These are phyloP conservation scores for Hypsopygia costalis DNA, from an alignment of 2,888 invertebrate genomes.

Conservation along the genomic window DNA sequence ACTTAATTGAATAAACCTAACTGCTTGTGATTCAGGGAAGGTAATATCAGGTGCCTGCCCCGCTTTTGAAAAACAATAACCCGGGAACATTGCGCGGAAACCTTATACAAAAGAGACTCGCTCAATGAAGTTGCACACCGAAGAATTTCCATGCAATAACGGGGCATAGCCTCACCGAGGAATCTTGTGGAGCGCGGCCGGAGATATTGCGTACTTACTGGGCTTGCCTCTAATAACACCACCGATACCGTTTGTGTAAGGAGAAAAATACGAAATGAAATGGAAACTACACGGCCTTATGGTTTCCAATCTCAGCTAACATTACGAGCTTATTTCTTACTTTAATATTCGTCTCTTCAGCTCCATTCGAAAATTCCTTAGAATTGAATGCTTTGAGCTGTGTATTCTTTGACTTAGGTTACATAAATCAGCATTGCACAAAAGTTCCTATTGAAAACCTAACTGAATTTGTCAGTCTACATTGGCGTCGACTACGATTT, in stretches of 20 bases:
- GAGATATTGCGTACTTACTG: conserved; percentile 77
- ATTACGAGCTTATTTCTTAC: conserved; percentile 40
- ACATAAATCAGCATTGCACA: too few relatives aligned
- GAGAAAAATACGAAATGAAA: conserved; percentile 72
- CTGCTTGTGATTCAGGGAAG: conserved; percentile 60
- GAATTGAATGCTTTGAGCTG: conserved; percentile 2
- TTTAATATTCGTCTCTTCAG: conserved; percentile 36
- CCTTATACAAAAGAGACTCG: conserved; percentile 73
- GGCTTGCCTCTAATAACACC: conserved; percentile 74
- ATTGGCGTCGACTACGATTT: too few relatives aligned
- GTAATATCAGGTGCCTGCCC: conserved; percentile 62
- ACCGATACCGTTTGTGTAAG: conserved; percentile 68
- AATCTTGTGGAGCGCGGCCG: conserved; percentile 57
- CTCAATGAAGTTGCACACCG: conserved; percentile 76
- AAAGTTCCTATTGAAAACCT: too few relatives aligned
- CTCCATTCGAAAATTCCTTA: neutral
- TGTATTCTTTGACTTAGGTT: neutral
- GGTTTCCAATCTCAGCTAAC: conserved; percentile 61
- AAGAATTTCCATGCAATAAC: conserved; percentile 79
- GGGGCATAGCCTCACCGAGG: conserved; percentile 52
- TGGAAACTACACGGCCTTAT: conserved; percentile 64
- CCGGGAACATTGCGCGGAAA: conserved; percentile 64
- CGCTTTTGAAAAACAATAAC: conserved; percentile 78
- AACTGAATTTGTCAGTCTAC: too few relatives aligned
- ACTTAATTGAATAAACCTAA: conserved; percentile 66